Evolutionary conservation across 2,888 invertebrate genomes (phyloP), one percentile per base, ranked within the genome.

Genomic region (Ypsolopha sequella): DNA sequence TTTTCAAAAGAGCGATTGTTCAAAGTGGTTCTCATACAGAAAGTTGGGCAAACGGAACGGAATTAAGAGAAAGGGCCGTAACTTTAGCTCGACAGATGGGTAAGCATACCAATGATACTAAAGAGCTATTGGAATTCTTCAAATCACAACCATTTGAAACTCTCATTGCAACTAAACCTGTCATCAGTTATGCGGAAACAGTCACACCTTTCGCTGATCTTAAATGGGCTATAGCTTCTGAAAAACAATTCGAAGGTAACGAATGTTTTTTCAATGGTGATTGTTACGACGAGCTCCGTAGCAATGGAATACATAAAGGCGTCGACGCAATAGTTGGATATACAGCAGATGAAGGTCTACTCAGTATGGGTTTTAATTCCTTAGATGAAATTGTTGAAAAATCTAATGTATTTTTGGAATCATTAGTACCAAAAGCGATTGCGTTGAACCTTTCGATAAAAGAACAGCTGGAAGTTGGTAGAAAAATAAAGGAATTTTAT

Each of bases 271-370:
- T 76, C 52, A 60, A 57, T 41, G 75, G 71, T 14, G 65, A 73
- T 48, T 49, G 59, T 3, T 51, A 53, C 8, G 77, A 89, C 8
- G 65, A 73, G 11, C 56, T 85, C 11, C 73, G 76, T 59, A 24
- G 24, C 24, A 70, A 79, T 6, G 89, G 89, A 7, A 74, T 78
- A 7, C 76, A 89, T 43, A 62, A 72, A 55, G 70, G 62, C 3
- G 78, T 91, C 1, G 92, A 93, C 0, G 88, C 93, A 66, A 89
- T 95, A 69, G 82, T 90, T 24, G 95, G 95, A 3, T 75, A 91
- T 9, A 93, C 90, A 6, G 87, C 89, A 14, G 89, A 93, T 48
- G 95, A 95, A 76, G 93, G 93, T 0, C 35, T 73, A 0, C 52
- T 74, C 41, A 35, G 39, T 4, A 55, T 60, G 6, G 33, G 70